Evolutionary conservation across 2,888 invertebrate genomes (phyloP), one percentile per base, ranked within the genome.

Genomic region (Habroteleia sp.): DNA sequence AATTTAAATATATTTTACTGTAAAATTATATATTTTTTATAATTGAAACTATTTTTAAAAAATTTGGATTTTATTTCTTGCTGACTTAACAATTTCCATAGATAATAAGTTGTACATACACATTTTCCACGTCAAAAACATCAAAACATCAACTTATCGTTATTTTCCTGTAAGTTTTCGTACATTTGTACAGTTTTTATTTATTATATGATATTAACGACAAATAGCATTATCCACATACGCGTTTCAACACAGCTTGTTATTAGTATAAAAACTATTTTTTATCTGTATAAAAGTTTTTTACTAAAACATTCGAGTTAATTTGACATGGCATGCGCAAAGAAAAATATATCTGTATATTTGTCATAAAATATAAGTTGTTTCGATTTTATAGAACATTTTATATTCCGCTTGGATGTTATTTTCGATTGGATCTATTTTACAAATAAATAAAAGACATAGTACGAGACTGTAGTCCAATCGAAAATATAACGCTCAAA

Each of bases 251-350:
- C 31, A 11, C 41, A 39, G 27, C 16, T 50, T 23, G 23, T 54
- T 35, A 37, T 54, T 54, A 54, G 54, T 54, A 54, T 56, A 56
- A 56, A 56, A 37, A 37, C 37, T 37, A 37, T 37, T 37, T 6
- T 37, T 37, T 7, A 37, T 37, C 17, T 44, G 44, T 44, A 44
- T 44, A 44, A 44, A 27, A 44, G 27, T n/a, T 41, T 4, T 41
- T 44, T 20, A 17, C 37, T 10, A 37, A 37, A 37, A 16, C 20
- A 11, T 20, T 27, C 37, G 27, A 56, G 31, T 25, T 56, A 42
- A 17, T 29, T 56, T 11, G 7, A 16, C 2, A 31, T 13, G 13
- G 31, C 17, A 42, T 13, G 37, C 52, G 10, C 14, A 5, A 33
- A 7, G 10, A 3, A 35, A 41, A 31, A 42, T 41, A 10, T 17